phyloP scores from a whole-genome alignment of 2,888 invertebrate genomes.

The Galerucella pusilla region DNA sequence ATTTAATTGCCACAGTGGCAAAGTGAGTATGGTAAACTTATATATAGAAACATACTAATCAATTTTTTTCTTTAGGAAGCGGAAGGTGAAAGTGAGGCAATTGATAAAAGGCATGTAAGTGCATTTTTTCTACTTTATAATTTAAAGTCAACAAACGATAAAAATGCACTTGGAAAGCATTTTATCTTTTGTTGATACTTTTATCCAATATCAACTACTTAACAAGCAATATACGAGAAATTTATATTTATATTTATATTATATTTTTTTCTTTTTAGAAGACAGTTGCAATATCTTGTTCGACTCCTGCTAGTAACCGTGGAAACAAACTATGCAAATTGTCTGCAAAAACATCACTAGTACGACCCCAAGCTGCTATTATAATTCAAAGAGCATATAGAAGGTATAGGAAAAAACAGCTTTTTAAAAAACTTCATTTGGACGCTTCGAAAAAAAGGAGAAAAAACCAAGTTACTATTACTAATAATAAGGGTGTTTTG shows the following conservation, averaged over 20 bases:
- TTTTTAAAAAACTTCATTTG: constrained; percentile 24
- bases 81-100: constrained; percentile 44
- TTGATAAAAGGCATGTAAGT: constrained; percentile 56
- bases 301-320: background rate
- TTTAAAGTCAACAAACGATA: constrained; percentile 39
- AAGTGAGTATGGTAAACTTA: background rate
- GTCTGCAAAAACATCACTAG: background rate
- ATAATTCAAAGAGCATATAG: constrained; percentile 47
- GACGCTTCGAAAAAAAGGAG: constrained; percentile 24
- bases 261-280: constrained; percentile 14
- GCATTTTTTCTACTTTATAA: constrained; percentile 41
- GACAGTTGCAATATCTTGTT: background rate
- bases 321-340: background rate
- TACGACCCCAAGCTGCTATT: constrained; percentile 38
- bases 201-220: background rate
- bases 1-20: no score
- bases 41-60: background rate
- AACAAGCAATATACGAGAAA: background rate
- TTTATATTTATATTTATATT: background rate
- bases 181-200: constrained; percentile 34
- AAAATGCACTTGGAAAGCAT: constrained; percentile 36
- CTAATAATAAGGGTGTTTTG: constrained; percentile 26
- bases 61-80: background rate
- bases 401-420: constrained; percentile 30
- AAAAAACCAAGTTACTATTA: constrained; percentile 6